A percentile compares a stretch with the other conserved stretches of the same genome.
Evolutionary conservation across 1,140 invertebrate species (phyloP).

Genomic region (Bombus consobrinus): DNA sequence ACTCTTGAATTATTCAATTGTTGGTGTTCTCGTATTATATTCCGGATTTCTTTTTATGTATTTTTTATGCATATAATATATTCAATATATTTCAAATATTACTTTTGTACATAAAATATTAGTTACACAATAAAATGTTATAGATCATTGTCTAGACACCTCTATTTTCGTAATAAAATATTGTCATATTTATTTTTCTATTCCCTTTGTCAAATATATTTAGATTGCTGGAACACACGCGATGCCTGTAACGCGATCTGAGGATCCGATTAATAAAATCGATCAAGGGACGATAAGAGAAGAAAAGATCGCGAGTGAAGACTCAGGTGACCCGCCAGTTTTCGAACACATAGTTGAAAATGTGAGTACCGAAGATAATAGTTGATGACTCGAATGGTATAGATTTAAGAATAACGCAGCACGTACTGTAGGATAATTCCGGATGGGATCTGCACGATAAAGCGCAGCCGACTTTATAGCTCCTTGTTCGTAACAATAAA

Average conservation of each 20-base stretch:
- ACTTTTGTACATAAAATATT: no score
- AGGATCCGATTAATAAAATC: conserved; percentile 55
- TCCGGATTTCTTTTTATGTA: no score
- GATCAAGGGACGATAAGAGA: conserved; percentile 20
- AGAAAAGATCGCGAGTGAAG: background rate
- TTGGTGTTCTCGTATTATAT: no score
- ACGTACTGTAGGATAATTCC: no score
- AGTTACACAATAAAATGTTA: no score
- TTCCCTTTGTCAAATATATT: background rate
- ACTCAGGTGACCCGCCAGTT: background rate
- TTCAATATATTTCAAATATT: no score
- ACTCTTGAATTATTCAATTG: no score
- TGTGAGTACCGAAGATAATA: conserved; percentile 10
- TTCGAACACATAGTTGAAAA: background rate
- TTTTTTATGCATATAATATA: no score
- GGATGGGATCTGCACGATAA: no score
- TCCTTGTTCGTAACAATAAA: background rate
- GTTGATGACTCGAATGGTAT: background rate
- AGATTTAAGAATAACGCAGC: background rate
- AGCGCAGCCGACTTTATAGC: background rate
- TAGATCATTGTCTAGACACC: no score
- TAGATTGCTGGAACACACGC: background rate
- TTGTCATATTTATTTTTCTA: background rate
- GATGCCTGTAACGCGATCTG: conserved; percentile 1
- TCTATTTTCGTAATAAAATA: background rate